Evolutionary conservation across 2,888 invertebrate genomes (phyloP).

Genomic region (Phorcus lineatus): DNA sequence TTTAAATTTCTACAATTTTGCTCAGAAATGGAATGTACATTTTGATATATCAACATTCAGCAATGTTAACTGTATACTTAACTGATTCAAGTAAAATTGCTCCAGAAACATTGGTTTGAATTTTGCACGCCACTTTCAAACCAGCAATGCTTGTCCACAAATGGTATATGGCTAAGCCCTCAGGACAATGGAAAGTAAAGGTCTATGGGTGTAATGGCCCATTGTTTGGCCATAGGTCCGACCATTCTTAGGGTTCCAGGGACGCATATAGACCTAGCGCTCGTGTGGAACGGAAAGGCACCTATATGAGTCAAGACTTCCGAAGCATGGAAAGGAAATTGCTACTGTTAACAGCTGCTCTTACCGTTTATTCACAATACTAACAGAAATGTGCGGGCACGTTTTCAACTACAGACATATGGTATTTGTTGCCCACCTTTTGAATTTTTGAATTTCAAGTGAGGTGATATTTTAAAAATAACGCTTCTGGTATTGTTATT

Average conservation of each 20-base stretch:
- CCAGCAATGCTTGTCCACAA: no score
- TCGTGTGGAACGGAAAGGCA: not conserved
- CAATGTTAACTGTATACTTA: no score
- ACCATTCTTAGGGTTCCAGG: not conserved
- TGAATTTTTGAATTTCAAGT: not conserved
- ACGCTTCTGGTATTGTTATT: not conserved
- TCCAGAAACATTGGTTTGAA: no score
- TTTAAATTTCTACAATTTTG: no score
- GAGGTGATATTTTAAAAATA: not conserved
- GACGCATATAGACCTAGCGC: not conserved
- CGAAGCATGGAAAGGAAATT: conserved; percentile 15
- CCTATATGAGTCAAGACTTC: not conserved
- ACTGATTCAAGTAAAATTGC: no score
- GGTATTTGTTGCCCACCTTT: not conserved
- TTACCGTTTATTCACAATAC: not conserved
- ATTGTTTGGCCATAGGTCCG: not conserved
- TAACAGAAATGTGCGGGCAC: not conserved
- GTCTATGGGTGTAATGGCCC: conserved; percentile 16
- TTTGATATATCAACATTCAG: no score
- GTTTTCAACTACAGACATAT: not conserved
- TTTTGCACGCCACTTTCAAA: no score
- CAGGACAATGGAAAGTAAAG: conserved; percentile 17
- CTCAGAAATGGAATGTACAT: no score
- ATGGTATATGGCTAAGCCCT: not conserved
- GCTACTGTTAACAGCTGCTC: conserved; percentile 19